Evolutionary conservation across 1,140 invertebrate species (phyloP), one percentile per base, ranked within the genome.

Genomic region (Heliothis subflexa): DNA sequence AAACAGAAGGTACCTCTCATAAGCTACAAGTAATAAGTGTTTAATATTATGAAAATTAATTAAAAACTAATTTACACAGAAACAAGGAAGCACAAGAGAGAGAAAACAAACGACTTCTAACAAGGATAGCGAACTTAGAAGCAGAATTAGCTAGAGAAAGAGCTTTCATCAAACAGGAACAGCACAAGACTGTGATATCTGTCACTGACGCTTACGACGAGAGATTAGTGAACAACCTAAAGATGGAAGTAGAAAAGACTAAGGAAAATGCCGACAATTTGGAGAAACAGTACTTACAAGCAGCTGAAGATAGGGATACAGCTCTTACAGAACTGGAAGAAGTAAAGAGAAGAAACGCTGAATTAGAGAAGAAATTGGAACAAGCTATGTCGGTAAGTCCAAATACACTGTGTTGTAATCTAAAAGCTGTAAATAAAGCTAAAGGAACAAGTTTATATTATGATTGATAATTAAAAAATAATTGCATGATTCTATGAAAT

Each of bases 11-110:
- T 7, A 9, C 1, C 5, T 5, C 5, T 9, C 7, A n/a, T 33
- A 33, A 33, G 3, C 0, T 33, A 33, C 0, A 33, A 33, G 33
- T 4, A 21, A 74, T 49, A 50, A 11, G 4, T 49, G 45, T 61
- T 4, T 33, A 70, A 57, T 71, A 10, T 12, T 21, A 12, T 4
- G 1, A n/a, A 18, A 47, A 66, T 21, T 9, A 18, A 18, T 7
- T 12, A 66, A 49, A 54, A 47, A 59, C 25, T 72, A 79, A 84
- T 7, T 55, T 45, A 10, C 13, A 64, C 47, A 95, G 97, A 88
- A 98, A 98, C 86, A 98, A 98, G 88, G 97, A 98, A 89, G 97
- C 97, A 0, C 95, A 98, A 81, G 97, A 97, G 80, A 96, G 98
- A 83, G 98, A 98, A 89, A 98, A 98, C 86, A 98, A 98, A 89